Conservation (phyloP, 30 jellyfish, hydroid and myxozoan species). For the Aurelia sp. region DNA sequence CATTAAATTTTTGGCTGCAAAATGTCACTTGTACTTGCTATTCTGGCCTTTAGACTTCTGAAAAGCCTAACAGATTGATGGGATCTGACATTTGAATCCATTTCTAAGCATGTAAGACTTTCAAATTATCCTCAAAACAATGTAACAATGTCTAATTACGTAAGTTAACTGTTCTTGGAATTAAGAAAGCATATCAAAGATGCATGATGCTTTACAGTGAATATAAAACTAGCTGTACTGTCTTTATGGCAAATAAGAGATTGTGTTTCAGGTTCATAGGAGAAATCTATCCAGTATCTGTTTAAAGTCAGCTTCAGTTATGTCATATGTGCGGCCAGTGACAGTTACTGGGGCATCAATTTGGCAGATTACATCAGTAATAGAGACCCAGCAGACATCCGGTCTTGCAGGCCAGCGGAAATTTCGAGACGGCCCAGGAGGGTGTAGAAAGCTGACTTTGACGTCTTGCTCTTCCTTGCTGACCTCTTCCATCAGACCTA, state of each 20-base stretch:
- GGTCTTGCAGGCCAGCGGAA: slow-evolving; percentile 53
- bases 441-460: slow-evolving; percentile 65
- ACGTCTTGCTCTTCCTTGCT: slow-evolving; percentile 35
- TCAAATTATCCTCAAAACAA: too few species aligned
- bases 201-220: too few species aligned
- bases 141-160: too few species aligned
- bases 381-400: slow-evolving; percentile 65
- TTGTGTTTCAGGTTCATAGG: neutral
- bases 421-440: slow-evolving; percentile 50
- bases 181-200: too few species aligned
- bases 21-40: too few species aligned
- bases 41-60: too few species aligned
- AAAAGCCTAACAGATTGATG: too few species aligned
- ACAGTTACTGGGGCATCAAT: slow-evolving; percentile 22
- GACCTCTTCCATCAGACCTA: slow-evolving; percentile 24
- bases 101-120: too few species aligned
- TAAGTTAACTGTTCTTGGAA: too few species aligned
- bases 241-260: too few species aligned
- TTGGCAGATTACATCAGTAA: slow-evolving; percentile 1
- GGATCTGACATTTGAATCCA: too few species aligned
- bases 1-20: too few species aligned
- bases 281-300: neutral
- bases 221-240: neutral
- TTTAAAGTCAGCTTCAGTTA: slow-evolving; percentile 3
- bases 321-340: slow-evolving; percentile 27